Evolutionary conservation across 2,113 vertebrate genomes (phyloP).

Genomic region (Orthochromis malagaraziensis): DNA sequence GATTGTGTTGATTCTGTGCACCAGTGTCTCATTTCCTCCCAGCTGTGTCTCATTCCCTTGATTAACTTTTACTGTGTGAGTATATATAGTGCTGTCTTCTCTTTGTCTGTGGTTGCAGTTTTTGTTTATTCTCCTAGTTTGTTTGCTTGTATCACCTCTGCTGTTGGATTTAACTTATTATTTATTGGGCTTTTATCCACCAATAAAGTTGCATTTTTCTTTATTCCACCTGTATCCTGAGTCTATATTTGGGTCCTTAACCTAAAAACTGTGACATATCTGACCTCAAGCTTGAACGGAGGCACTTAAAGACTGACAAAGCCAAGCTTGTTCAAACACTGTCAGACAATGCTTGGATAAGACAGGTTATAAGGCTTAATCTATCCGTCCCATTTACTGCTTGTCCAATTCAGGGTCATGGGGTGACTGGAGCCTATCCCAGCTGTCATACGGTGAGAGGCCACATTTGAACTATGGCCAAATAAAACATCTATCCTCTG

Average conservation of each 20-base stretch:
- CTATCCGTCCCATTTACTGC: rapidly evolving
- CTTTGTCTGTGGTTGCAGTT: not conserved
- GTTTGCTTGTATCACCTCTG: not conserved
- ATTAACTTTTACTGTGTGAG: not conserved
- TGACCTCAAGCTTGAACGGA: not conserved
- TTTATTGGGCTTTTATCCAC: not conserved
- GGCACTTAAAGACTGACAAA: not conserved
- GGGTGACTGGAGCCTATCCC: not conserved
- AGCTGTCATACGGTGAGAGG: not conserved
- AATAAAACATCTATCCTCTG: not conserved
- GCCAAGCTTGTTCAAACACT: not conserved
- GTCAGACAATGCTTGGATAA: not conserved
- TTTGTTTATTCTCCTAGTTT: not conserved
- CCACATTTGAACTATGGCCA: not conserved
- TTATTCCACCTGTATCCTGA: not conserved
- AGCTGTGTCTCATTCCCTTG: not conserved
- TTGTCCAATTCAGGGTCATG: not conserved
- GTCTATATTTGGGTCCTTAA: not conserved
- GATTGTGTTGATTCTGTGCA: not conserved
- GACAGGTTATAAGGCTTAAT: rapidly evolving
- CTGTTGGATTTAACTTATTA: not conserved
- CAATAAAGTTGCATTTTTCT: not conserved
- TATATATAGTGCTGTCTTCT: not conserved
- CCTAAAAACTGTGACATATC: not conserved
- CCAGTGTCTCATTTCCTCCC: not conserved